Evolutionary conservation across 2,797 vertebrate genomes (phyloP).

Genomic region (Fundulus diaphanus): DNA sequence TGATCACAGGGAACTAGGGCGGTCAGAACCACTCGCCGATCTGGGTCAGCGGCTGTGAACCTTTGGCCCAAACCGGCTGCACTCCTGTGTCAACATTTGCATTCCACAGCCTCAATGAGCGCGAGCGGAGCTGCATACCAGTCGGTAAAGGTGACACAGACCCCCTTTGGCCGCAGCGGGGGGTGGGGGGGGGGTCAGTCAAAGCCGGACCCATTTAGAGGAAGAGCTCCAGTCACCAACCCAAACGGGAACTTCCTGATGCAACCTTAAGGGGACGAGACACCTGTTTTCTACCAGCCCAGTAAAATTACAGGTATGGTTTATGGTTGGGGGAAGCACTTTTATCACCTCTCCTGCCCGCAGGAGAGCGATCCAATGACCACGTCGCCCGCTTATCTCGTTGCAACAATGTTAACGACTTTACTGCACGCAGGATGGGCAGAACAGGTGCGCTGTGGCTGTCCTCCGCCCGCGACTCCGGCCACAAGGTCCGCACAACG

Average conservation of each 20-base stretch:
- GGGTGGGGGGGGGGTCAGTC: conserved; percentile 19
- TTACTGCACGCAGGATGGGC: not conserved
- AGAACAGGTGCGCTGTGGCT: not conserved
- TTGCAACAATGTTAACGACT: conserved; percentile 5
- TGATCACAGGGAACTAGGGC: not conserved
- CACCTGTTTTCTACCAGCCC: not conserved
- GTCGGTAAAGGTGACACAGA: conserved; percentile 61
- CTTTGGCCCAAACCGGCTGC: conserved; percentile 58
- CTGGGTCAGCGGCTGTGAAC: conserved; percentile 61
- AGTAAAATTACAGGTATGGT: not conserved
- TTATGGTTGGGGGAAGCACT: conserved; percentile 15
- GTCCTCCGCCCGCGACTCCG: not conserved
- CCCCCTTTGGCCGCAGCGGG: conserved; percentile 32
- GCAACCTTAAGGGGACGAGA: not conserved
- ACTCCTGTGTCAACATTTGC: conserved; percentile 73
- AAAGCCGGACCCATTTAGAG: conserved; percentile 28
- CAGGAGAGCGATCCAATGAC: conserved; percentile 5
- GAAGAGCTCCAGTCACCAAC: not conserved
- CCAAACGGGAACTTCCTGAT: not conserved
- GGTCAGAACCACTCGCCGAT: conserved; percentile 23
- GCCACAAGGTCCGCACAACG: not conserved
- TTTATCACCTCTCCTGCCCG: not conserved
- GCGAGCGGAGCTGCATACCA: conserved; percentile 70
- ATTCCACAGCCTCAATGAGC: conserved; percentile 73
- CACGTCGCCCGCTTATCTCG: conserved; percentile 27